These are phyloP conservation scores for Ceyx erithaca DNA, from an alignment of 2,797 vertebrate genomes.

Conservation along the genomic window DNA sequence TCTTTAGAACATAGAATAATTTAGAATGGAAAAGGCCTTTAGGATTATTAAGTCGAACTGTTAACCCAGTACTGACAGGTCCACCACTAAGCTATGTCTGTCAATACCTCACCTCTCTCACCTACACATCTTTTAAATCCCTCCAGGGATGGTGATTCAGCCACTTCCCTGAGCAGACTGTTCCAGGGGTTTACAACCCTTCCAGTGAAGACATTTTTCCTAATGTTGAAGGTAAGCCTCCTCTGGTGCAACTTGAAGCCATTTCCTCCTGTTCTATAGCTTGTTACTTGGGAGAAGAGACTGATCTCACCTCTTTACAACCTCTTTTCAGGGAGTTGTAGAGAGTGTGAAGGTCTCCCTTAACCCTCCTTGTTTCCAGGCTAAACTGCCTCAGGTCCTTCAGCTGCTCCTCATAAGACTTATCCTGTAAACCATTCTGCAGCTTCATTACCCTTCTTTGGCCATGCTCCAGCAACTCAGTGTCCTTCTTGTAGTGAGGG, in stretches of 20 bases:
- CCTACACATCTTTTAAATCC: accelerated
- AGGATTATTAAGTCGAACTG: background rate
- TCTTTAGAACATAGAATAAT: background rate
- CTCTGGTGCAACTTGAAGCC: no score
- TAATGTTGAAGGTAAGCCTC: background rate
- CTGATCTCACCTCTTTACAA: no score
- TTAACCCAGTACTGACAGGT: background rate
- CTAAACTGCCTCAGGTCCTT: background rate
- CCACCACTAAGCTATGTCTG: background rate
- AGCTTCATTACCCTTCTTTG: background rate
- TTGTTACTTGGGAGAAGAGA: no score
- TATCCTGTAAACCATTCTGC: background rate
- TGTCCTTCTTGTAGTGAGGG: no score
- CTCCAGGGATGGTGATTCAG: background rate
- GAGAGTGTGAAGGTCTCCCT: no score
- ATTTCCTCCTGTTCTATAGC: no score
- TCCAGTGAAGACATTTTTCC: background rate
- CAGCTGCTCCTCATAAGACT: background rate
- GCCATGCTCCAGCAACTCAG: background rate
- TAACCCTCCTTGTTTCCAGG: no score
- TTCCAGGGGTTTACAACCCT: background rate
- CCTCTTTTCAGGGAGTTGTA: no score
- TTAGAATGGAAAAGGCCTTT: background rate
- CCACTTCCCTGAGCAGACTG: background rate
- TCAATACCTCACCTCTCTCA: background rate